Evolutionary conservation across 2,113 vertebrate genomes (phyloP).

Genomic region (Labeo rohita): DNA sequence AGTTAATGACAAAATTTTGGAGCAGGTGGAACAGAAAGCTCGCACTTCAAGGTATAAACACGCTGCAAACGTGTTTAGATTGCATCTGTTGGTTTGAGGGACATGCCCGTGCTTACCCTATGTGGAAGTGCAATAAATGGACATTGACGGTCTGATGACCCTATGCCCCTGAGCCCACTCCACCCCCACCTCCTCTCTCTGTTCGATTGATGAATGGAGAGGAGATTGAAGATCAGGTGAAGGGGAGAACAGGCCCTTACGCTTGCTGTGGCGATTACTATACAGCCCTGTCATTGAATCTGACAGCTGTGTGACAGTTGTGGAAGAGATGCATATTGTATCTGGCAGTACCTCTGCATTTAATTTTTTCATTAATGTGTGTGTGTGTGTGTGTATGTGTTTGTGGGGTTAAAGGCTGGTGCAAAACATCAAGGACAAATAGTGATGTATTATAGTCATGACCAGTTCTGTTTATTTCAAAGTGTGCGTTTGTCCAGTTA

Average conservation of each 20-base stretch:
- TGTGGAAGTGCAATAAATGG: conserved; percentile 15
- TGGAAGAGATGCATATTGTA: conserved; percentile 31
- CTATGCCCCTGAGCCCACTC: neutral
- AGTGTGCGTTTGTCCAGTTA: neutral
- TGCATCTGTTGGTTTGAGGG: neutral
- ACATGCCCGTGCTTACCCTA: neutral
- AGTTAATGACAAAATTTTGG: too few species aligned
- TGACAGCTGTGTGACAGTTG: conserved; percentile 34
- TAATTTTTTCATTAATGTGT: neutral
- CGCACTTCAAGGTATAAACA: neutral
- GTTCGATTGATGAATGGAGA: conserved; percentile 27
- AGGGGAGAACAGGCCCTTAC: conserved; percentile 22
- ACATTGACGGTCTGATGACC: conserved; percentile 25
- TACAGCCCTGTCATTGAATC: conserved; percentile 36
- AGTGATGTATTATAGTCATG: neutral
- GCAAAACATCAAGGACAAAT: neutral
- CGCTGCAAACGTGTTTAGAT: neutral
- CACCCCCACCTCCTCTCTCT: conserved; percentile 6
- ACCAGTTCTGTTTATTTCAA: neutral
- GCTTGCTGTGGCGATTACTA: conserved; percentile 27
- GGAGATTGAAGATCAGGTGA: conserved; percentile 33
- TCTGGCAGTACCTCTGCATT: conserved; percentile 16
- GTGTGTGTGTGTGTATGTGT: neutral
- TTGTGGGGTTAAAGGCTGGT: neutral
- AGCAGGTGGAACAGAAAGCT: neutral